A percentile compares a stretch with the other conserved stretches of the same genome.
These are phyloP conservation scores for Hoplodrina blanda DNA, from an alignment of 2,888 invertebrate genomes.

Conservation along the genomic window DNA sequence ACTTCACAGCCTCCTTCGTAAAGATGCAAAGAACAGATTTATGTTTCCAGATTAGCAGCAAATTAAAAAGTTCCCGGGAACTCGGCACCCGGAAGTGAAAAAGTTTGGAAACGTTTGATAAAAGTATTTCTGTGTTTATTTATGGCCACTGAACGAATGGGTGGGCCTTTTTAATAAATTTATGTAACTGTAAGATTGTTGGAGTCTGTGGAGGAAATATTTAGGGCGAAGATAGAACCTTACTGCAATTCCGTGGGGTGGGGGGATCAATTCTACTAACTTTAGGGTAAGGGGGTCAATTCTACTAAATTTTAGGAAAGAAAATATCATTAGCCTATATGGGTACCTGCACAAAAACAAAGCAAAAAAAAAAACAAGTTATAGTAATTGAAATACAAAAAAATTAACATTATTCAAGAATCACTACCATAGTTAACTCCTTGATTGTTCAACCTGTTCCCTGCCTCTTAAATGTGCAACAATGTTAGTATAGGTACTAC, in stretches of 20 bases:
- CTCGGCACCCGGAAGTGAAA: slow-evolving; percentile 64
- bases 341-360: too few relatives aligned
- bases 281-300: too few relatives aligned
- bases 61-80: slow-evolving; percentile 72
- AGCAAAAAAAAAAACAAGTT: too few relatives aligned
- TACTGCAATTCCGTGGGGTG: too few relatives aligned
- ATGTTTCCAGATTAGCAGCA: slow-evolving; percentile 73
- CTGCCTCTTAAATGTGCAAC: too few relatives aligned
- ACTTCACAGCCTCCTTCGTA: slow-evolving; percentile 31
- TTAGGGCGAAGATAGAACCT: slow-evolving; percentile 9
- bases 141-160: slow-evolving; percentile 45
- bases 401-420: too few relatives aligned
- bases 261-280: not conserved
- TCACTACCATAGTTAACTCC: too few relatives aligned
- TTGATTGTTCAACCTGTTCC: too few relatives aligned
- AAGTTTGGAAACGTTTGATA: slow-evolving; percentile 62
- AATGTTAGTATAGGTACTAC: too few relatives aligned
- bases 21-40: slow-evolving; percentile 74
- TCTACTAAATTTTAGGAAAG: too few relatives aligned
- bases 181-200: slow-evolving; percentile 10
- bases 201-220: not conserved
- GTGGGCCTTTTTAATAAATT: slow-evolving; percentile 36
- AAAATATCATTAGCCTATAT: too few relatives aligned
- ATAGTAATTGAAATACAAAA: too few relatives aligned
- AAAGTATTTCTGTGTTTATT: slow-evolving; percentile 66